Base-by-base conservation (phyloP, 2,888 invertebrate genomes). In the Eurytoma adleriae region DNA sequence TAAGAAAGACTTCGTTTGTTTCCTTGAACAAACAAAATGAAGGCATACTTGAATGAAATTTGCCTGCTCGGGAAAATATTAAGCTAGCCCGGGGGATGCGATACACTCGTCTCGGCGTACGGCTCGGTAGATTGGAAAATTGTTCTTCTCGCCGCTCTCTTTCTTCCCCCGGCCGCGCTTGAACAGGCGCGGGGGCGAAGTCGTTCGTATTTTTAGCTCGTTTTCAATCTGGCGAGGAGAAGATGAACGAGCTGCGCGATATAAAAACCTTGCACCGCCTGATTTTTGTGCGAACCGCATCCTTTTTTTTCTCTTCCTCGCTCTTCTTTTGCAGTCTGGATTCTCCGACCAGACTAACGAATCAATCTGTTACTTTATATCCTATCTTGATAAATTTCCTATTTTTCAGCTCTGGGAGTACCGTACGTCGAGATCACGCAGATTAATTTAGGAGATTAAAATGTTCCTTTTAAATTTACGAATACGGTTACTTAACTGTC, bases 41-140 rank as follows among this genome's bases (percentile, higher is more conserved):
- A 70, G 18, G 7, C 48, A 40, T 24, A 71, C 50, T 48, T 18
- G 50, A 59, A 61, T 61, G 30, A 20, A 50, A 59, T 16, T n/a
- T 62, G 61, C 52, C 18, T 62, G 18, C 52, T 2, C 18, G 72
- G 24, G 61, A 72, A 54, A 72, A 52, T 62, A 18, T 69, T n/a
- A 54, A 67, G 30, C 13, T 30, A 2, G 24, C n/a, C 3, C 57
- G 2, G 7, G 5, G 7, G 48, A 62, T 40, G 7, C 48, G 75
- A 75, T 75, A 50, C 67, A 50, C 59, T 52, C 48, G 57, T 54
- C 27, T 1, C 40, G 7, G 56, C 24, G 18, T 56, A 72, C 56
- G 24, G 61, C 54, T 66, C 18, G 67, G 50, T 24, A 68, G 67
- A 74, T 74, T 57, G 70, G 67, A 74, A 79, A 74, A 79, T 74